Percentiles rank a stretch among this genome's conserved stretches.
Evolutionary conservation across 64 coral and sea anemone species (phyloP).

Genomic region (Montipora foliosa): DNA sequence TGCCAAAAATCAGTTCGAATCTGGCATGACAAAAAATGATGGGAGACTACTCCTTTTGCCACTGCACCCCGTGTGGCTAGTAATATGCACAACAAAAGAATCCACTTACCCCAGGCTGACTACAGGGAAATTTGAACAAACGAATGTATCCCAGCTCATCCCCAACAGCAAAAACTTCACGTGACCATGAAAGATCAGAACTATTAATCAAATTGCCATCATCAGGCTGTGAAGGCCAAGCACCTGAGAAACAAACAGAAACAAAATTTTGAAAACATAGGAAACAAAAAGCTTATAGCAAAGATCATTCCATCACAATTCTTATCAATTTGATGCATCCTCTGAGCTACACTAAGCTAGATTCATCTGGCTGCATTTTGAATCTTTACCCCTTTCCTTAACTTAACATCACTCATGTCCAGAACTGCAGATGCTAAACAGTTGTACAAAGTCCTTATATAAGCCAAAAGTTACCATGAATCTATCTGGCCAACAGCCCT

Average conservation of each 20-base stretch:
- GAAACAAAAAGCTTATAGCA: not conserved
- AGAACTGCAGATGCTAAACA: too few relatives aligned
- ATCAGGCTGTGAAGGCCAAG: conserved; percentile 80
- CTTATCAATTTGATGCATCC: too few relatives aligned
- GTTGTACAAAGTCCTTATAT: too few relatives aligned
- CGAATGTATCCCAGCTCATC: conserved; percentile 93
- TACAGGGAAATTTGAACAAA: conserved; percentile 84
- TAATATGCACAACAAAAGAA: not conserved
- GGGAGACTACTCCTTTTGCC: not conserved
- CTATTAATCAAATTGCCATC: conserved; percentile 91
- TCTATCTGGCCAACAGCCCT: too few relatives aligned
- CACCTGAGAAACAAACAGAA: conserved; percentile 38
- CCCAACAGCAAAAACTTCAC: conserved; percentile 78
- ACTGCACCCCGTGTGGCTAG: not conserved
- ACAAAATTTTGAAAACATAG: not conserved
- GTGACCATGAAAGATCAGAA: conserved; percentile 88
- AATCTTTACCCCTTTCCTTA: too few relatives aligned
- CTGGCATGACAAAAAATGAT: too few relatives aligned
- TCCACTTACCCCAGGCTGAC: conserved; percentile 80
- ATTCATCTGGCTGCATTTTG: too few relatives aligned
- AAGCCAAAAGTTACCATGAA: too few relatives aligned
- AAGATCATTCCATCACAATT: too few relatives aligned
- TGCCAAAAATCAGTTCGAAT: too few relatives aligned
- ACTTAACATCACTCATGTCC: too few relatives aligned
- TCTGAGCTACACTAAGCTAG: too few relatives aligned